Evolutionary conservation across 2,113 vertebrate species (phyloP).

Genomic region (Syngnathus typhle): DNA sequence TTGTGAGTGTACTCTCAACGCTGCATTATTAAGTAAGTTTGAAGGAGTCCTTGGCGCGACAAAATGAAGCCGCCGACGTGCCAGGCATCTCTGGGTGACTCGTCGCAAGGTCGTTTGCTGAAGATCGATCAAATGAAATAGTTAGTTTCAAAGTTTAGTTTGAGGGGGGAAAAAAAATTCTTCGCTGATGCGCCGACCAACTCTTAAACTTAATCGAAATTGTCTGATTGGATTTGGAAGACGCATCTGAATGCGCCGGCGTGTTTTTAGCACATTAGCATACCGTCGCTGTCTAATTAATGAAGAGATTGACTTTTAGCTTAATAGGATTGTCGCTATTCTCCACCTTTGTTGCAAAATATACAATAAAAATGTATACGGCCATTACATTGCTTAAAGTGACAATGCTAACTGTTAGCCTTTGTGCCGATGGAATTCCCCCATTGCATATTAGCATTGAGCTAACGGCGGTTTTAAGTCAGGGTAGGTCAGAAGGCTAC

Average conservation of each 20-base stretch:
- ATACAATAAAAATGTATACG: background rate
- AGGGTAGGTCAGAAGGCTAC: background rate
- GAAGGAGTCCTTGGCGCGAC: conserved; percentile 33
- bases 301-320: background rate
- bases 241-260: background rate
- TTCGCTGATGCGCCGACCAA: background rate
- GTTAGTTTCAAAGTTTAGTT: background rate
- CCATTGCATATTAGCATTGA: too few species aligned
- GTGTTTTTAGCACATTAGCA: background rate
- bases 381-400: too few species aligned
- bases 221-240: background rate
- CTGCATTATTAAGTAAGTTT: conserved; percentile 13
- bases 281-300: background rate
- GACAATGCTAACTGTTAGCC: too few species aligned
- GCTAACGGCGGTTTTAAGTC: background rate
- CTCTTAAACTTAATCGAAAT: background rate
- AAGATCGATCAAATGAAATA: background rate
- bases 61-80: background rate
- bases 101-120: background rate
- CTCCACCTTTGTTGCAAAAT: background rate
- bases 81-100: background rate
- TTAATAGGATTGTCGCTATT: background rate
- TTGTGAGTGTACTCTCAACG: conserved; percentile 43
- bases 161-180: background rate
- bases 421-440: too few species aligned